Evolutionary conservation across 2,113 vertebrate species (phyloP).

Genomic region (Pleuronectes platessa): DNA sequence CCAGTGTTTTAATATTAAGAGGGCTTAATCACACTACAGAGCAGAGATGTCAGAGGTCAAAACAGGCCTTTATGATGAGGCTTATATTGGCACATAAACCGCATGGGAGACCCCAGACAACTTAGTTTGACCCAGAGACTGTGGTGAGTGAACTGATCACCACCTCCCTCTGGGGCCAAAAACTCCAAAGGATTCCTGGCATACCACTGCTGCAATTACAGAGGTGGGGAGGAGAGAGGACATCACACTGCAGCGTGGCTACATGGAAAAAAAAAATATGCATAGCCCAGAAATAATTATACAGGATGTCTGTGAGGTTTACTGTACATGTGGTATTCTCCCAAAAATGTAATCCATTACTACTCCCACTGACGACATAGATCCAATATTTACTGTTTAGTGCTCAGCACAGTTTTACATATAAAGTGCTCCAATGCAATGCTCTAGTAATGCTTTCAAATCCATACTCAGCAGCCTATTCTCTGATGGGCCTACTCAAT

Average conservation of each 20-base stretch:
- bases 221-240: constrained; percentile 19
- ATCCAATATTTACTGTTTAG: not conserved
- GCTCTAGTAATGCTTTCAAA: not conserved
- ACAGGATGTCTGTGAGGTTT: not conserved
- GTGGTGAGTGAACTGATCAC: constrained; percentile 60
- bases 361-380: not conserved
- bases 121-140: constrained; percentile 51
- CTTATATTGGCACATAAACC: constrained; percentile 15
- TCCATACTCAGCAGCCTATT: not conserved
- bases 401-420: not conserved
- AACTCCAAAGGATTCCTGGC: constrained; percentile 65
- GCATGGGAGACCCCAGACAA: constrained; percentile 26
- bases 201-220: constrained; percentile 60
- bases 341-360: not conserved
- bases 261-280: constrained; percentile 9
- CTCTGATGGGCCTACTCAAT: not conserved
- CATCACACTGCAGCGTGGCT: constrained; percentile 10
- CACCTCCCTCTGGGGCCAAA: constrained; percentile 51
- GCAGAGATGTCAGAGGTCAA: constrained; percentile 43
- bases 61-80: constrained; percentile 24
- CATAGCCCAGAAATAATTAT: not conserved
- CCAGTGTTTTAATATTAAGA: not conserved
- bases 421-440: not conserved
- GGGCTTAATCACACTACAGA: not conserved
- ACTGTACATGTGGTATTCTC: not conserved